Percentiles rank a stretch among this genome's conserved stretches.
These are phyloP conservation scores for Thecophora atra DNA, from an alignment of 2,888 invertebrate genomes.

Conservation along the genomic window DNA sequence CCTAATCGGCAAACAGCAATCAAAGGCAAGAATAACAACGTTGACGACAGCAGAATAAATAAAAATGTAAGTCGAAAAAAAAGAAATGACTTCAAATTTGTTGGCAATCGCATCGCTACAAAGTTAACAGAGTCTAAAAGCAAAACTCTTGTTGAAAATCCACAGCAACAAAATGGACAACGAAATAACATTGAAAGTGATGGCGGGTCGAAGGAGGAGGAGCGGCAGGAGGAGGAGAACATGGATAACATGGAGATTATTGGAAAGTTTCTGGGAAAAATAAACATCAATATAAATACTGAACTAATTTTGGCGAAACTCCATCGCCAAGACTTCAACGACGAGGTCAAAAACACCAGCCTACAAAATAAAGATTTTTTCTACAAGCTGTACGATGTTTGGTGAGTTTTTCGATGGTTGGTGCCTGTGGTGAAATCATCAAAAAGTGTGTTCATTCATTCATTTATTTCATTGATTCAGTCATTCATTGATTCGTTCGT, in stretches of 20 bases:
- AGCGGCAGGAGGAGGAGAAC: constrained; percentile 28
- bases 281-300: constrained; percentile 66
- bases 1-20: constrained; percentile 51
- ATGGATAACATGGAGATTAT: constrained; percentile 55
- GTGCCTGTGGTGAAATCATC: too few relatives aligned
- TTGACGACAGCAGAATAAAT: constrained; percentile 17
- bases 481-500: too few relatives aligned
- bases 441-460: too few relatives aligned
- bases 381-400: constrained; percentile 60
- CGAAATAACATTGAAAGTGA: constrained; percentile 13
- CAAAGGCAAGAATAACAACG: constrained; percentile 44
- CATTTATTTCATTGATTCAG: too few relatives aligned
- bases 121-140: constrained; percentile 39
- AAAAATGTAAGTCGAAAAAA: constrained; percentile 12
- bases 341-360: constrained; percentile 33
- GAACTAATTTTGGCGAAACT: constrained; percentile 64
- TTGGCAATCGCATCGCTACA: constrained; percentile 22
- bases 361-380: constrained; percentile 54
- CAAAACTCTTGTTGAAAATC: constrained; percentile 36
- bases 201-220: constrained; percentile 19
- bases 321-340: constrained; percentile 11
- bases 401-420: constrained; percentile 58
- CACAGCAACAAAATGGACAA: constrained; percentile 33
- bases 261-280: constrained; percentile 62
- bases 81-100: constrained; percentile 19